Percentiles rank a stretch among this genome's conserved stretches.
These are phyloP conservation scores for Cephalotes varians DNA, from an alignment of 2,888 invertebrate species.

Conservation along the genomic window DNA sequence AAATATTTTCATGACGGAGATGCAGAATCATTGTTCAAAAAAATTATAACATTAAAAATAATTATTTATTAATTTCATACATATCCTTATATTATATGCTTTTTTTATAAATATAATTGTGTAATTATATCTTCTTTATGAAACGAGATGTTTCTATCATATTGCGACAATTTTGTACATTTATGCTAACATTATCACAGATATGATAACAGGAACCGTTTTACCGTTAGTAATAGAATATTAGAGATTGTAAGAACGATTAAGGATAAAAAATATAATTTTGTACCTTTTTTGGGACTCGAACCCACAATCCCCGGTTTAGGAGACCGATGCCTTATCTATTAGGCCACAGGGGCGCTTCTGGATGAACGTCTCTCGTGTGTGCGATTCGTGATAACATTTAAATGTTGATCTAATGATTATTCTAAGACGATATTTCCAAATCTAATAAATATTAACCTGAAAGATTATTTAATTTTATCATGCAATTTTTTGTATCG, in stretches of 20 bases:
- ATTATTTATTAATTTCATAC: neutral
- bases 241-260: neutral
- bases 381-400: neutral
- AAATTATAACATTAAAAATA: neutral
- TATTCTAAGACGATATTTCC: neutral
- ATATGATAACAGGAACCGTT: neutral
- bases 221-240: neutral
- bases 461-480: neutral
- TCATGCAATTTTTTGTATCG: neutral
- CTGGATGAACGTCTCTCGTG: neutral
- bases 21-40: neutral
- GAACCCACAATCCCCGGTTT: constrained; percentile 95
- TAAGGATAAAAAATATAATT: constrained; percentile 68
- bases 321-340: constrained; percentile 95
- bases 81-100: neutral
- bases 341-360: constrained; percentile 92
- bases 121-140: neutral
- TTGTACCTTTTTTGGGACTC: constrained; percentile 94
- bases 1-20: neutral
- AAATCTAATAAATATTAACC: neutral
- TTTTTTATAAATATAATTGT: neutral
- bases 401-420: neutral
- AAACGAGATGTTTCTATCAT: neutral
- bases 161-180: neutral
- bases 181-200: neutral